Evolutionary conservation across 2,113 vertebrate genomes (phyloP), one percentile per base, ranked within the genome.

Genomic region (Nansenia antarctica): DNA sequence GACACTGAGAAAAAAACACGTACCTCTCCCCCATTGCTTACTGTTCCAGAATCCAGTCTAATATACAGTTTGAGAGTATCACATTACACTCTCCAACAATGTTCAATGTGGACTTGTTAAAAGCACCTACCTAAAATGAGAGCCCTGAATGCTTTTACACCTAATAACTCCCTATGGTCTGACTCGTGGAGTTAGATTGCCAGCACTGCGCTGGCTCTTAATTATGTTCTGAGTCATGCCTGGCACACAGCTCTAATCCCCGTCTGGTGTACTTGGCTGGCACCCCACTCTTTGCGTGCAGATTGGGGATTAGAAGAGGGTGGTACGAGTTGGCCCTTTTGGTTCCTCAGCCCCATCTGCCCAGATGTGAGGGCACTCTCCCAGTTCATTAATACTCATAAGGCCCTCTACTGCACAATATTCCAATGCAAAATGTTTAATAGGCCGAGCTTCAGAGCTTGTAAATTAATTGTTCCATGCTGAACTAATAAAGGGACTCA

Each of bases 191-290:
- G 86, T 88, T 86, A 87, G 91, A 83, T 90, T 91, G 85, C 83
- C 84, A 83, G 86, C 81, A 69, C 74, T 82, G 86, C 86, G 86
- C 85, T 81, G 81, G 63, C 72, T 83, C 82, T 91, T 92, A 90
- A 91, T 90, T 91, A 91, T 73, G 74, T 82, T 89, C 89, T 92
- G 91, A 91, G 90, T 91, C 87, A 90, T 82, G 83, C 81, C 84
- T 92, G 90, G 87, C 90, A 92, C 87, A 79, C 81, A 88, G 85
- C 86, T 88, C 87, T 88, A 86, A 87, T 89, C 86, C 88, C 84
- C 82, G 84, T 87, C 87, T 85, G 86, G 84, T 67, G 79, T 80
- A 80, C 85, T 87, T 89, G 86, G 86, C 89, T 73, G 83, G 82
- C 87, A 85, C 83, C 4, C 22, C 77, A 70, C 75, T 77, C 80